Base-by-base conservation (phyloP, 2,113 vertebrate species). In the Phrynosoma platyrhinos region DNA sequence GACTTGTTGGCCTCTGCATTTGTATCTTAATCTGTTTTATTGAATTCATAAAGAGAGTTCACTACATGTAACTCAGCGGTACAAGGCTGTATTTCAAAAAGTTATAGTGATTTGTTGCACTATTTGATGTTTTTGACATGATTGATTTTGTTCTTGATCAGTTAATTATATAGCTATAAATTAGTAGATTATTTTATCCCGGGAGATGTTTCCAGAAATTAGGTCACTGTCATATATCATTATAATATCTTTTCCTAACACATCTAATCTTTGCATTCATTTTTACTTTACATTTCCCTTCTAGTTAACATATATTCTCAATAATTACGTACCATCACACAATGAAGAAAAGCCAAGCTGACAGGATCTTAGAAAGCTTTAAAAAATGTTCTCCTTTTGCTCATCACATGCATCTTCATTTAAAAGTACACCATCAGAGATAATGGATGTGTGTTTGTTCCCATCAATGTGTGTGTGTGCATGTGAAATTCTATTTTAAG, bases 161-260 rank as follows among this genome's bases (percentile, higher is more conserved):
- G 85, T 91, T 95, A 95, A 93, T 95, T 88, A 71, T 16, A 18
- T 87, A 92, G 94, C 93, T 95, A 93, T 90, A 92, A 95, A 94
- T 92, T 69, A 90, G 84, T 12, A 83, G 89, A 91, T 93, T 94
- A 86, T 92, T 93, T 89, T 90, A 91, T 92, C 87, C 78, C 82
- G 84, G 80, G 88, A 88, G 68, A 94, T 78, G 89, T 85, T 89
- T 95, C 64, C 78, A 84, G 85, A 90, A 96, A 95, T 95, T 94
- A 95, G 91, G 95, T 94, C 88, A 83, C 91, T 94, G 92, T 89
- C 95, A 92, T 84, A 94, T 91, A 90, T 92, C 91, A 87, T 94
- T 93, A 77, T 8, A 47, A 88, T 95, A 94, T 90, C 82, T 91
- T 94, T 90, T 83, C 90, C 86, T 90, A 91, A 78, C 86, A 83